phyloP scores from a whole-genome alignment of 2,113 vertebrate species.

The Miniopterus natalensis region DNA sequence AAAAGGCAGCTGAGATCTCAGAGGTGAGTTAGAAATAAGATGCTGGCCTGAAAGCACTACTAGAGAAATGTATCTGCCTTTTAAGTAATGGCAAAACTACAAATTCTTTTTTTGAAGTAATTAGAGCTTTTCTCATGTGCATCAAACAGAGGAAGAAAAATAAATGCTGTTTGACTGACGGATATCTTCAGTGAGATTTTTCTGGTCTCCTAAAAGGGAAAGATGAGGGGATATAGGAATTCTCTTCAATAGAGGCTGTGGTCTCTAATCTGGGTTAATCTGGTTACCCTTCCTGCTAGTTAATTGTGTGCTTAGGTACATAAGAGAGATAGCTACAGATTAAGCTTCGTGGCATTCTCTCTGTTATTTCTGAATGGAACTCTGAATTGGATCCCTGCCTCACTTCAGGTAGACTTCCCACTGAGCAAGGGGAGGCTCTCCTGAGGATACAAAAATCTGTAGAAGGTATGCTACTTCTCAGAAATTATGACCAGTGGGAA shows the following conservation, averaged over 20 bases:
- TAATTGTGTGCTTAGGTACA: neutral
- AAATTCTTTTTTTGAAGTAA: conserved; percentile 18
- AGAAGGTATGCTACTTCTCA: neutral
- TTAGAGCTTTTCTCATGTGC: neutral
- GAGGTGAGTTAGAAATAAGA: neutral
- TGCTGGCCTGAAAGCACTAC: neutral
- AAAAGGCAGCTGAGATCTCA: neutral
- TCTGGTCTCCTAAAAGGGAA: neutral
- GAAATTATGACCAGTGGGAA: neutral
- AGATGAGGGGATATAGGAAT: neutral
- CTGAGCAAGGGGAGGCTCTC: neutral
- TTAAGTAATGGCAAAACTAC: neutral
- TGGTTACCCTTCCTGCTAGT: neutral
- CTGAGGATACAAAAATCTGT: neutral
- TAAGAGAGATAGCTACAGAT: too few relatives aligned
- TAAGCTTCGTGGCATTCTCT: neutral
- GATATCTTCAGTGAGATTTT: conserved; percentile 5
- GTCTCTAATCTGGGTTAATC: neutral
- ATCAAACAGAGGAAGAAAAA: neutral
- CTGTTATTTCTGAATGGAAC: neutral
- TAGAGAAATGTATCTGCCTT: neutral
- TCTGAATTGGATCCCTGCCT: neutral
- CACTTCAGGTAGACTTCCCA: neutral
- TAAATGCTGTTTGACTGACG: neutral
- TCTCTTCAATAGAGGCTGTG: neutral